A percentile compares a stretch with the other conserved stretches of the same genome.
Conservation (phyloP, 2,797 vertebrate species). For the Brachymystax lenok region DNA sequence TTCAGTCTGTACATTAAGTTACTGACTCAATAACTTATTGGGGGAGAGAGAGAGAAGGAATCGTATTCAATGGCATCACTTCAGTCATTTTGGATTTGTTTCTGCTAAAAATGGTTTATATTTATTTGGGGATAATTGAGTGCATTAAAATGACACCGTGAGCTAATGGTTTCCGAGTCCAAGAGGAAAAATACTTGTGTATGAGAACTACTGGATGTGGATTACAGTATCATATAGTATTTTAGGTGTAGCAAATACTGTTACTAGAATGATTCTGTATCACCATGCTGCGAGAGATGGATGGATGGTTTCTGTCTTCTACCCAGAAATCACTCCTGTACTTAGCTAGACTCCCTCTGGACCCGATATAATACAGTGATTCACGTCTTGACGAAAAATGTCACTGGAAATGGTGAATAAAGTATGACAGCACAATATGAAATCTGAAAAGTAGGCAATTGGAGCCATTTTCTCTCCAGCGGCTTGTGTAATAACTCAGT, state of each 20-base stretch:
- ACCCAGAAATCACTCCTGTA: conserved; percentile 1
- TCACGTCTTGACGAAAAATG: neutral
- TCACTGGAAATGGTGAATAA: conserved; percentile 20
- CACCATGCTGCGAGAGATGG: neutral
- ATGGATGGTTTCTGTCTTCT: neutral
- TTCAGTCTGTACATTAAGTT: neutral
- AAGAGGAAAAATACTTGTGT: neutral
- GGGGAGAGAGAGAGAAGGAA: neutral
- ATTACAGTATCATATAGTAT: neutral
- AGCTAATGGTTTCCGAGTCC: too few relatives aligned
- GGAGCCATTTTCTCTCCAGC: neutral
- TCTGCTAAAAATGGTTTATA: neutral
- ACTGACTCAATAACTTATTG: neutral
- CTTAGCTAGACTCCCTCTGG: conserved; percentile 4
- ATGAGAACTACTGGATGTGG: neutral
- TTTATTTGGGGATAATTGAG: neutral
- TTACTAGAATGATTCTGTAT: neutral
- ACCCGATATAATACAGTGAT: neutral
- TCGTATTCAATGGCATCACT: too few relatives aligned
- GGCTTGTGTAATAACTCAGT: conserved; percentile 24
- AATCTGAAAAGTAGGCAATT: conserved; percentile 11
- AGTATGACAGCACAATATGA: conserved; percentile 18
- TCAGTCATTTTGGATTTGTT: neutral
- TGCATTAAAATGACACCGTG: neutral
- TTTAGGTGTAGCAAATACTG: neutral